Percentiles rank a stretch among this genome's conserved stretches.
Conservation (phyloP, 2,888 invertebrate species). For the Mesoligia furuncula region DNA sequence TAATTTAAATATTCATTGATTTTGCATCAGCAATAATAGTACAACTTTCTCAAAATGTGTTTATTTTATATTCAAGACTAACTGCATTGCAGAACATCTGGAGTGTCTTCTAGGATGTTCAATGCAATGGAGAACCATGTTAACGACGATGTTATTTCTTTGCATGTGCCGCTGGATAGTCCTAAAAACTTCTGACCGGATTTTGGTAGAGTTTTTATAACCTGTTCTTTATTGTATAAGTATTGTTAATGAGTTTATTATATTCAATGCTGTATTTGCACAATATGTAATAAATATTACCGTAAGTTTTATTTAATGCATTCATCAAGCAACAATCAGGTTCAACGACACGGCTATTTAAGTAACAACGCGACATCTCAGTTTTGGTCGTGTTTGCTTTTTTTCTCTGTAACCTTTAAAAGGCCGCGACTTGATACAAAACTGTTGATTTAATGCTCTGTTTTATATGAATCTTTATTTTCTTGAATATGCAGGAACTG, state of each 20-base stretch:
- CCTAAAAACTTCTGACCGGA: background rate
- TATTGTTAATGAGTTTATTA: conserved; percentile 32
- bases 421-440: conserved; percentile 51
- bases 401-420: conserved; percentile 75
- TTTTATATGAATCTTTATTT: conserved; percentile 10
- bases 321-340: conserved; percentile 73
- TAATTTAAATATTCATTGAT: background rate
- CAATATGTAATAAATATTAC: conserved; percentile 48
- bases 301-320: conserved; percentile 55
- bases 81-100: background rate
- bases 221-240: background rate
- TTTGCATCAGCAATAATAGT: background rate
- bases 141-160: conserved; percentile 17
- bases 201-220: background rate
- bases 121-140: conserved; percentile 3
- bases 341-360: conserved; percentile 83
- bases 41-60: background rate
- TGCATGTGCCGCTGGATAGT: background rate
- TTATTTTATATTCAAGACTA: conserved; percentile 2
- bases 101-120: conserved; percentile 20
- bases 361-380: conserved; percentile 74
- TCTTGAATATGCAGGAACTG: conserved; percentile 17
- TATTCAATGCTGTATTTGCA: conserved; percentile 18
- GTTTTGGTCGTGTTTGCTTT: conserved; percentile 71
- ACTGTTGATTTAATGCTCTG: conserved; percentile 49